phyloP scores from a whole-genome alignment of 2,113 vertebrate species.

The Tychaedon coryphoeus region DNA sequence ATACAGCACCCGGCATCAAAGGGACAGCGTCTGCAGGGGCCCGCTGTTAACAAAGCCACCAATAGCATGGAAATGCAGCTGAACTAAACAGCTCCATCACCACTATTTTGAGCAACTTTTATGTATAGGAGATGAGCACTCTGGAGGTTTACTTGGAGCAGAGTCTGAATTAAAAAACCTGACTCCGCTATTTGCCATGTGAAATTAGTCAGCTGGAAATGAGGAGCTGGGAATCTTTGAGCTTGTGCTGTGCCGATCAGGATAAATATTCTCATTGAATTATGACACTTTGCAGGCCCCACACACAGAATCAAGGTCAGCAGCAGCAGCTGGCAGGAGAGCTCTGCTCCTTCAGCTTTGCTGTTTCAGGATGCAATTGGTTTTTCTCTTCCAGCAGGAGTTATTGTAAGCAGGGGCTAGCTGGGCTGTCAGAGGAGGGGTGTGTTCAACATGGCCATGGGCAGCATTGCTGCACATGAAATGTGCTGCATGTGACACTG shows the following conservation, averaged over 20 bases:
- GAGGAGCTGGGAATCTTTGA: background rate
- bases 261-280: background rate
- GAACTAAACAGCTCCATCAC: conserved; percentile 7
- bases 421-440: background rate
- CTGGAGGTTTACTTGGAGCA: background rate
- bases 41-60: conserved; percentile 5
- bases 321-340: background rate
- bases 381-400: background rate
- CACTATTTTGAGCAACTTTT: background rate
- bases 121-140: background rate
- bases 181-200: background rate
- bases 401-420: background rate
- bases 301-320: background rate
- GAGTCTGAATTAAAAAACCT: background rate
- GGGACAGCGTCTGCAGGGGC: background rate
- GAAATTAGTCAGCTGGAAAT: background rate
- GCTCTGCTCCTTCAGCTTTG: background rate
- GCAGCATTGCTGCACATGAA: rapidly evolving
- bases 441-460: rapidly evolving
- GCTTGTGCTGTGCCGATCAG: background rate
- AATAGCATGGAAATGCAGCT: background rate
- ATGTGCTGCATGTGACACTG: background rate
- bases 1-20: conserved; percentile 4
- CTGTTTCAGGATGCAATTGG: background rate
- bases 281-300: background rate